phyloP scores from a whole-genome alignment of 2,888 invertebrate genomes.

The Tachina lurida region DNA sequence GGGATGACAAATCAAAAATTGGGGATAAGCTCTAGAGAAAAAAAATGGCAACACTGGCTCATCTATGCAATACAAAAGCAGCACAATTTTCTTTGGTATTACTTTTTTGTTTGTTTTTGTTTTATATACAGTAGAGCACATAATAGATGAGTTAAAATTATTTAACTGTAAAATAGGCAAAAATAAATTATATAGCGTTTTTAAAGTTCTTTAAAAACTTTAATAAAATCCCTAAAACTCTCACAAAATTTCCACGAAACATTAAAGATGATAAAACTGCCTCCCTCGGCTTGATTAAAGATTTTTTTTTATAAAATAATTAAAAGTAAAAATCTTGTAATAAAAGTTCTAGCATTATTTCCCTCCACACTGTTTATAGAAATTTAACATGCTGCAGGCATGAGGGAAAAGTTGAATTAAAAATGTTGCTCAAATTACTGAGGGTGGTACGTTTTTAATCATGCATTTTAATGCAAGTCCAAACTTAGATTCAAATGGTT shows the following conservation, averaged over 20 bases:
- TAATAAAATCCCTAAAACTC: too few relatives aligned
- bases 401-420: slow-evolving; percentile 21
- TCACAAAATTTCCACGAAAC: too few relatives aligned
- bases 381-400: slow-evolving; percentile 46
- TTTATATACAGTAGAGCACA: background rate
- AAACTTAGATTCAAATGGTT: background rate
- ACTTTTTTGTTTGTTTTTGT: too few relatives aligned
- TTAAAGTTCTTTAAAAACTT: too few relatives aligned
- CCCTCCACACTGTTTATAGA: background rate
- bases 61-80: background rate
- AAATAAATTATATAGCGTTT: too few relatives aligned
- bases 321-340: background rate
- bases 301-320: background rate
- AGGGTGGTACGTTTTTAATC: slow-evolving; percentile 25
- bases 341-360: background rate
- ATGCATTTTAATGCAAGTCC: slow-evolving; percentile 6
- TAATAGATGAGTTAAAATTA: background rate
- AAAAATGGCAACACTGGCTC: too few relatives aligned
- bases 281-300: too few relatives aligned
- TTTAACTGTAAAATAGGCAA: too few relatives aligned
- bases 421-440: background rate
- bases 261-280: too few relatives aligned
- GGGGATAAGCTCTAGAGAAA: too few relatives aligned
- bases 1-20: too few relatives aligned
- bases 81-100: background rate